These are phyloP conservation scores for Dermatemys mawii DNA, from an alignment of 2,113 vertebrate genomes.

Conservation along the genomic window DNA sequence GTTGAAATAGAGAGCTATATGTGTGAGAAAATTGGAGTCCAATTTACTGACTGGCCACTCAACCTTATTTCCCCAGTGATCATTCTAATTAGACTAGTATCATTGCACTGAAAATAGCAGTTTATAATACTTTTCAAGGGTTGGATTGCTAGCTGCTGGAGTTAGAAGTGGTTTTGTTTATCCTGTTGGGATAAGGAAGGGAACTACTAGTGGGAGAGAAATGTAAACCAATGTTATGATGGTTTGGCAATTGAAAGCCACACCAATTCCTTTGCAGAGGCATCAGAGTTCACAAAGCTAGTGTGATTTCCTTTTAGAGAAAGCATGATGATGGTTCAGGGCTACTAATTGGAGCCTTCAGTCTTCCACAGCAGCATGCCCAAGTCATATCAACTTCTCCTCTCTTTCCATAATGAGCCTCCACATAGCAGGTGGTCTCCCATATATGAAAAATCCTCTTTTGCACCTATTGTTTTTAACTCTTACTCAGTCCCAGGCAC, in stretches of 20 bases:
- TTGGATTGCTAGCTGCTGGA: not conserved
- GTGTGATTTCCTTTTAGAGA: not conserved
- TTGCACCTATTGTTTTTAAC: not conserved
- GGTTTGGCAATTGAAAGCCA: not conserved
- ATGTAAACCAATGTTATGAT: not conserved
- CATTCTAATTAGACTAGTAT: not conserved
- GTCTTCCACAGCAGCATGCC: not conserved
- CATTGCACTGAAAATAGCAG: not conserved
- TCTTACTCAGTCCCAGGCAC: not conserved
- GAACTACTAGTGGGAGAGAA: not conserved
- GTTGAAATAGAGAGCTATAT: not conserved
- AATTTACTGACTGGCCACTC: not conserved
- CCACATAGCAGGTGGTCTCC: not conserved
- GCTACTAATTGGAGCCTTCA: not conserved
- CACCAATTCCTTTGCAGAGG: not conserved
- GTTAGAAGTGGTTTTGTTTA: not conserved
- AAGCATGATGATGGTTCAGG: not conserved
- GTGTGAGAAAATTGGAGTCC: not conserved
- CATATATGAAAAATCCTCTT: not conserved
- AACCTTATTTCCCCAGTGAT: not conserved
- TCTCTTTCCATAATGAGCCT: not conserved
- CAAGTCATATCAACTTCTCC: not conserved
- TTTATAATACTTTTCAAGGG: not conserved
- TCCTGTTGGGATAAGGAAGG: not conserved
- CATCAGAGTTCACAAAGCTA: not conserved